These are phyloP conservation scores for Pristionchus arcanus DNA, from an alignment of 2,888 invertebrate species.

Conservation along the genomic window DNA sequence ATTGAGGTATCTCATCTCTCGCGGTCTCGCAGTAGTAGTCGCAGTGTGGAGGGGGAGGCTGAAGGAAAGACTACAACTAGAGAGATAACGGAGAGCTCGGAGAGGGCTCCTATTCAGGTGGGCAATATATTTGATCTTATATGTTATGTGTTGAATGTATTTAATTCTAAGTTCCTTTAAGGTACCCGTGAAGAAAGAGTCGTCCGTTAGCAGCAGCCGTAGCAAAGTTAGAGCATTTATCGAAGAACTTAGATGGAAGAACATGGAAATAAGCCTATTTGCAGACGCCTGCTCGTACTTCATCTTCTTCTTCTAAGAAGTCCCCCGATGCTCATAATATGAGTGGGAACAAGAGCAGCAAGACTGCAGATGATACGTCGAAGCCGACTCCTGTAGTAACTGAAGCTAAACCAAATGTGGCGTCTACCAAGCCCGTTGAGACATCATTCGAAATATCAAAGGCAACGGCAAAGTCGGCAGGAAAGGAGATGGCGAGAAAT, in stretches of 20 bases:
- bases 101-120: background rate
- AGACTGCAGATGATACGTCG: background rate
- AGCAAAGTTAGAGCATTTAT: background rate
- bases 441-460: background rate
- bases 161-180: background rate
- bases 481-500: slow-evolving; percentile 5
- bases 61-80: background rate
- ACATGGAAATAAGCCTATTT: background rate
- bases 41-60: background rate
- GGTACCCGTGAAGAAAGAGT: background rate
- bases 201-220: background rate
- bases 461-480: background rate
- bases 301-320: background rate
- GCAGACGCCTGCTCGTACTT: background rate
- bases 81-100: background rate
- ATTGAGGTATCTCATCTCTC: background rate
- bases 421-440: background rate
- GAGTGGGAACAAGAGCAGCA: slow-evolving; percentile 8
- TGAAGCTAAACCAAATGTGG: background rate
- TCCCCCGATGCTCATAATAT: background rate
- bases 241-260: background rate
- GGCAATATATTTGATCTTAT: too few relatives aligned
- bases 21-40: background rate
- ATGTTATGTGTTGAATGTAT: background rate
- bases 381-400: background rate